phyloP scores from a whole-genome alignment of 2,888 invertebrate species.

The Graphium colonna region DNA sequence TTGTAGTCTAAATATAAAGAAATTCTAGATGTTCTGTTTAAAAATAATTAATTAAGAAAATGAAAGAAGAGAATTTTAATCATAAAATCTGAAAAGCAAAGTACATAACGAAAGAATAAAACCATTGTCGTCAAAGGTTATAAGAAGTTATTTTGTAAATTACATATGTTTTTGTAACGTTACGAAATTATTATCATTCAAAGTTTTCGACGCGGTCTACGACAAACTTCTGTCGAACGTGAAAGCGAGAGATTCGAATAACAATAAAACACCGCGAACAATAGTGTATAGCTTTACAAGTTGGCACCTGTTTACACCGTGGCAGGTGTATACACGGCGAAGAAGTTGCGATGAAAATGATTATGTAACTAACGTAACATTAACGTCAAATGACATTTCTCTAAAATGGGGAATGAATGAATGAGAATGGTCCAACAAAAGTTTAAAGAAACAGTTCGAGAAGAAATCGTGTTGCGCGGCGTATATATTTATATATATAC shows the following conservation, averaged over 20 bases:
- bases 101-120: too few species aligned
- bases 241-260: background rate
- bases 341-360: background rate
- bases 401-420: slow-evolving; percentile 1
- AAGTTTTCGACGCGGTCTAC: background rate
- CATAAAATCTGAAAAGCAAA: too few species aligned
- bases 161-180: too few species aligned
- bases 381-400: background rate
- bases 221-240: too few species aligned
- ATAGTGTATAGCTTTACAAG: slow-evolving; percentile 1
- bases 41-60: too few species aligned
- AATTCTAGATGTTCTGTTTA: too few species aligned
- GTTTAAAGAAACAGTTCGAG: background rate
- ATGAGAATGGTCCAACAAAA: background rate
- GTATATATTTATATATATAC: background rate
- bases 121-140: too few species aligned
- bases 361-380: background rate
- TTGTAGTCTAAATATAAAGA: too few species aligned
- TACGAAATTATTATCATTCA: too few species aligned
- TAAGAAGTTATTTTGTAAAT: too few species aligned
- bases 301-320: background rate
- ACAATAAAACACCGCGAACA: slow-evolving; percentile 4
- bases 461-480: slow-evolving; percentile 16
- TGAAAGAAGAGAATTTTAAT: too few species aligned
- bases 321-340: slow-evolving; percentile 2